A percentile compares a stretch with the other conserved stretches of the same genome.
These are phyloP conservation scores for Martes martes DNA, from an alignment of 2,113 vertebrate species.

Conservation along the genomic window DNA sequence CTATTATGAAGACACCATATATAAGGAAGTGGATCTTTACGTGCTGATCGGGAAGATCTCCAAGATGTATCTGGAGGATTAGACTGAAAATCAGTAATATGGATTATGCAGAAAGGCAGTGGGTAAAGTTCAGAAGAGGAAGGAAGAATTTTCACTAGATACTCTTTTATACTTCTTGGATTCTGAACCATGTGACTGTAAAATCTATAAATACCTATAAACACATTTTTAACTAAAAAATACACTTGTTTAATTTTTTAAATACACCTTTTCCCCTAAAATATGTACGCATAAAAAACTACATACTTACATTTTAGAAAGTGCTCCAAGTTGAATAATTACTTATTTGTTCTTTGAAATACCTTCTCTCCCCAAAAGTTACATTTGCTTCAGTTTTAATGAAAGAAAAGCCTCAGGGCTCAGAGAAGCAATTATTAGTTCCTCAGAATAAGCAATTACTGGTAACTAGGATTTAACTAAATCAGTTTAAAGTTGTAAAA, in stretches of 20 bases:
- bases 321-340: background rate
- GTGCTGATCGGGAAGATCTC: background rate
- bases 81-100: background rate
- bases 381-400: background rate
- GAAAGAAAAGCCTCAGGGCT: background rate
- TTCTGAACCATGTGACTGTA: background rate
- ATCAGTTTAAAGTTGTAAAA: background rate
- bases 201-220: background rate
- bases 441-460: background rate
- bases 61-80: background rate
- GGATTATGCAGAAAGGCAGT: background rate
- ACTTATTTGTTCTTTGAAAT: background rate
- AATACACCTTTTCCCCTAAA: background rate
- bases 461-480: background rate
- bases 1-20: background rate
- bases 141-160: background rate
- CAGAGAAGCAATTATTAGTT: slow-evolving; percentile 3
- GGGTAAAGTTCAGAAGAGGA: background rate
- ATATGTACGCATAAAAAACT: background rate
- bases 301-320: background rate
- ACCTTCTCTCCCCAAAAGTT: background rate
- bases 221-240: background rate
- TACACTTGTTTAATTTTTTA: background rate
- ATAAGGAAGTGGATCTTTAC: background rate
- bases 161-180: background rate